Evolutionary conservation across 2,113 vertebrate genomes (phyloP), one percentile per base, ranked within the genome.

Genomic region (Phrynosoma blainvillii): DNA sequence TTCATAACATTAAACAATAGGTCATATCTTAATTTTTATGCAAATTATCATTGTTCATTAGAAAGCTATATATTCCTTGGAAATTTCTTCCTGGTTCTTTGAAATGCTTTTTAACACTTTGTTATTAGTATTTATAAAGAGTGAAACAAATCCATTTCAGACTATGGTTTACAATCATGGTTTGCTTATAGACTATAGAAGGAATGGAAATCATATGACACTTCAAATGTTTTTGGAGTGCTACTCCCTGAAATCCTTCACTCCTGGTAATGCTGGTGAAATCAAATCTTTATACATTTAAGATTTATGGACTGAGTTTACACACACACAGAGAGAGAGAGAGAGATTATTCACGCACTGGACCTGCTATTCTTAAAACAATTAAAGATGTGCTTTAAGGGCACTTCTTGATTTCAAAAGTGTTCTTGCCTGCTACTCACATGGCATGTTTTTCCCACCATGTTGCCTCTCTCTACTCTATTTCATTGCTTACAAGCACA

Each of bases 101-200:
- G 89, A 90, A 81, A 83, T 92, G 56, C 27, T 79, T 87, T 76
- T n/a, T 71, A 70, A 42, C 36, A 30, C 30, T 71, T 30, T 16
- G 9, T 89, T 68, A 52, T 7, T 23, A 20, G 14, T 87, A 1
- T 42, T 90, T 84, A 90, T 54, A 27, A 84, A 84, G 21, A 32
- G 23, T 73, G 71, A 56, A 10, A 14, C 86, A 1, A 73, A 76
- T 32, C 4, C 56, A 78, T 10, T n/a, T 90, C n/a, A 32, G 16
- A 73, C 13, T 18, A n/a, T 32, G 30, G 30, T 73, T 73, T 32
- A n/a, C n/a, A 32, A 73, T 16, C 71, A 30, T 40, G 88, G 20
- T 80, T 91, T n/a, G 52, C 14, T 74, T 78, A 23, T n/a, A 25
- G 2, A 84, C 30, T 32, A n/a, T 13, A 73, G n/a, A 14, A 73